Percentiles rank a stretch among this genome's conserved stretches.
Evolutionary conservation across 2,113 vertebrate genomes (phyloP).

Genomic region (Esox niger): DNA sequence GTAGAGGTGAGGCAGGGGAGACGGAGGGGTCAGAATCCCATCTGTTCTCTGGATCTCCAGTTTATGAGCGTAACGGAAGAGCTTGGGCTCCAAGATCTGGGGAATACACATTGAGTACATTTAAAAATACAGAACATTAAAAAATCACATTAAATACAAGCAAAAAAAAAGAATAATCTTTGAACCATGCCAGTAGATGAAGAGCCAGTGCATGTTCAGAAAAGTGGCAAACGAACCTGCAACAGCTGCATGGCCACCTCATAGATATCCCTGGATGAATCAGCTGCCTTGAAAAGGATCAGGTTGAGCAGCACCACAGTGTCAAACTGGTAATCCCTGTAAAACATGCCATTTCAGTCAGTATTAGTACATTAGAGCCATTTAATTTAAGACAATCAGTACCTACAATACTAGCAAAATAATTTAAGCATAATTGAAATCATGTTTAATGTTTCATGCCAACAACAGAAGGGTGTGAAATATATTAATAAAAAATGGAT

Average conservation of each 20-base stretch:
- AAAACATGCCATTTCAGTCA: conserved; percentile 1
- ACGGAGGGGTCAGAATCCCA: conserved; percentile 87
- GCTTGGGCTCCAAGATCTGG: conserved; percentile 96
- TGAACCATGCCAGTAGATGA: background rate
- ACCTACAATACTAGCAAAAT: too few species aligned
- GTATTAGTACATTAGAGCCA: background rate
- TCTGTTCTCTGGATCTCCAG: conserved; percentile 92
- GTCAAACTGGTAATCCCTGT: conserved; percentile 98
- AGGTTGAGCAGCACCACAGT: conserved; percentile 97
- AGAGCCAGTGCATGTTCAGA: background rate
- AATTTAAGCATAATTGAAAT: too few species aligned
- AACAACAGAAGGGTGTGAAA: too few species aligned
- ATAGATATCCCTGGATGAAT: conserved; percentile 94
- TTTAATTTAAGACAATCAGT: too few species aligned
- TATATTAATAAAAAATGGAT: too few species aligned
- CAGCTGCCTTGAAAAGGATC: conserved; percentile 97
- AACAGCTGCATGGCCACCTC: conserved; percentile 98
- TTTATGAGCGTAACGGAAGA: conserved; percentile 98
- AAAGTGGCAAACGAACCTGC: conserved; percentile 74
- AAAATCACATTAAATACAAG: background rate
- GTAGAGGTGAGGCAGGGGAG: conserved; percentile 91
- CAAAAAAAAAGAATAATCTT: too few species aligned
- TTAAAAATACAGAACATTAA: conserved; percentile 8
- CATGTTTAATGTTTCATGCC: too few species aligned
- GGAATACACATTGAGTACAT: conserved; percentile 17